A percentile compares a stretch with the other conserved stretches of the same genome.
phyloP scores from a whole-genome alignment of 2,797 vertebrate genomes.

The Alectoris magna region DNA sequence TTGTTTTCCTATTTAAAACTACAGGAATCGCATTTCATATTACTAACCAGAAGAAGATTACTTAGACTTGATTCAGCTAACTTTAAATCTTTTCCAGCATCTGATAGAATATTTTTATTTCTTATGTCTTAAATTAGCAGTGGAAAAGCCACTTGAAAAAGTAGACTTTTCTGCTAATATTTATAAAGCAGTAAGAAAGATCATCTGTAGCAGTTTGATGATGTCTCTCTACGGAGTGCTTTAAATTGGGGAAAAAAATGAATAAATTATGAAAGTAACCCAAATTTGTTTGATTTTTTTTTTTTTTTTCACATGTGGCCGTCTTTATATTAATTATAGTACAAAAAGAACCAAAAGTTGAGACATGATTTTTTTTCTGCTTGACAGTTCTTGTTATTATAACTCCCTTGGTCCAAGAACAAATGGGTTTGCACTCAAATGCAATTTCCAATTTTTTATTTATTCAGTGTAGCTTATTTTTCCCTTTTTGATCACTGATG shows the following conservation, averaged over 20 bases:
- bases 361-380: background rate
- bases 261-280: background rate
- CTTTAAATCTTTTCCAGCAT: slow-evolving; percentile 45
- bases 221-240: background rate
- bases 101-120: slow-evolving; percentile 30
- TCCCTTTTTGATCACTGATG: background rate
- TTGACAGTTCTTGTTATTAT: background rate
- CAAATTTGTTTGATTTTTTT: background rate
- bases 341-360: background rate
- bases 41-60: slow-evolving; percentile 1
- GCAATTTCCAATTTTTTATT: background rate
- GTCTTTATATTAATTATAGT: background rate
- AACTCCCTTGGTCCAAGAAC: background rate
- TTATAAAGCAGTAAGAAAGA: background rate
- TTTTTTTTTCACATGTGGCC: background rate
- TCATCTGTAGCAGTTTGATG: background rate
- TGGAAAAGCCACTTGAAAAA: slow-evolving; percentile 25
- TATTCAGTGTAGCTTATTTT: background rate
- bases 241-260: background rate
- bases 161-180: background rate
- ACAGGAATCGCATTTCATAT: slow-evolving; percentile 17
- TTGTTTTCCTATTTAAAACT: slow-evolving; percentile 49
- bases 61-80: slow-evolving; percentile 2
- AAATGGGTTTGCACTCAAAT: background rate
- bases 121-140: slow-evolving; percentile 26